phyloP scores from a whole-genome alignment of 2,113 vertebrate species.

The Gasterosteus aculeatus region DNA sequence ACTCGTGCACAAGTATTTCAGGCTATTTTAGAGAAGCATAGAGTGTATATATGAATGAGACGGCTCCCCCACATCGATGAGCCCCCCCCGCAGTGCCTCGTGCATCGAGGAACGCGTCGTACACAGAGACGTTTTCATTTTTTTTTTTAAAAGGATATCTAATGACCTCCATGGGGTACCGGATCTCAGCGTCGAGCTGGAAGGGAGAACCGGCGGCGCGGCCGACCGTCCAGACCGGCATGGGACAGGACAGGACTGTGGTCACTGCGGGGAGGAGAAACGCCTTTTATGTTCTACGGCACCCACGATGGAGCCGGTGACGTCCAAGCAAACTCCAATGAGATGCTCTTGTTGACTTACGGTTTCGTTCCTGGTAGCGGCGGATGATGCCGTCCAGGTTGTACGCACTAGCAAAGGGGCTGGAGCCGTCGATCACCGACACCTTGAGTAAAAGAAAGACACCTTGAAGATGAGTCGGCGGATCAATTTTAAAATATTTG shows the following conservation, averaged over 20 bases:
- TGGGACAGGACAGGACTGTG: conserved; percentile 84
- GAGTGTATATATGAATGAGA: no score
- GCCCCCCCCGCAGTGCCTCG: no score
- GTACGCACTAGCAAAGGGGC: conserved; percentile 89
- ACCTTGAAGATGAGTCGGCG: not conserved
- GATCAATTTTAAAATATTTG: not conserved
- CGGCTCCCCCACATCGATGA: no score
- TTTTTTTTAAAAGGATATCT: conserved; percentile 89
- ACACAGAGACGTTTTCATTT: no score
- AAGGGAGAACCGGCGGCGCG: conserved; percentile 86
- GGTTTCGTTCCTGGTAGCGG: conserved; percentile 88
- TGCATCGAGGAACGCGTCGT: no score
- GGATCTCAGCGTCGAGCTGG: conserved; percentile 85
- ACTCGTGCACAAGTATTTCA: no score
- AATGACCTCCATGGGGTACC: conserved; percentile 89
- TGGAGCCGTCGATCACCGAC: conserved; percentile 88
- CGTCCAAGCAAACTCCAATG: not conserved
- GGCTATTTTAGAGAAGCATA: no score
- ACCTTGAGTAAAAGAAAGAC: conserved; percentile 73
- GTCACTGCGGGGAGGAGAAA: conserved; percentile 81
- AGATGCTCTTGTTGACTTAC: conserved; percentile 76
- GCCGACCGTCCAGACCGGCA: conserved; percentile 89
- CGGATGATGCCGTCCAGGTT: conserved; percentile 86
- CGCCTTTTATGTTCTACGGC: no score
- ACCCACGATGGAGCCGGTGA: no score